phyloP scores from a whole-genome alignment of 2,888 invertebrate genomes.

The Cheilosia scutellata region DNA sequence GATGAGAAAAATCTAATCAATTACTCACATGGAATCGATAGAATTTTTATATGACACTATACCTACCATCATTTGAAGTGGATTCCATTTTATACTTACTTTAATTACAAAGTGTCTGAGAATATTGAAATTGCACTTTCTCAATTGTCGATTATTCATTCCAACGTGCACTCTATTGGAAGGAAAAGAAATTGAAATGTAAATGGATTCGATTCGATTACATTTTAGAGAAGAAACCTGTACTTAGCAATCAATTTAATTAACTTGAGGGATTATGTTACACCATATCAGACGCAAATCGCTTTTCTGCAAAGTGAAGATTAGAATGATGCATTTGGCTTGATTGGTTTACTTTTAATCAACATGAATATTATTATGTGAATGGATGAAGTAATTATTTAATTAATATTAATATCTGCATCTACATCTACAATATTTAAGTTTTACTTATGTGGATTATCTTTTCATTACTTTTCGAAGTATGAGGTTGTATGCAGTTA shows the following conservation, averaged over 20 bases:
- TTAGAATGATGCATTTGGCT: background rate
- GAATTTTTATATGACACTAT: background rate
- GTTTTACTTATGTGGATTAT: too few relatives aligned
- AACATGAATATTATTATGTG: background rate
- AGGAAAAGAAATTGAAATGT: background rate
- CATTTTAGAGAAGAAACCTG: conserved; percentile 1
- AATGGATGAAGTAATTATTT: too few relatives aligned
- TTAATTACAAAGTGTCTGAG: conserved; percentile 2
- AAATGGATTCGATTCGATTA: conserved; percentile 11
- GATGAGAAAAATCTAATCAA: background rate
- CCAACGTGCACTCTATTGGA: background rate
- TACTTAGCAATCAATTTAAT: conserved; percentile 9
- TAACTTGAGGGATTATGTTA: background rate
- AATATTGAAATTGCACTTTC: background rate
- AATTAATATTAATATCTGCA: too few relatives aligned
- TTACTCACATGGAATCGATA: background rate
- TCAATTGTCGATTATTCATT: background rate
- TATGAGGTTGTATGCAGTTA: too few relatives aligned
- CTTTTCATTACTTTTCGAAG: too few relatives aligned
- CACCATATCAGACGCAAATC: background rate
- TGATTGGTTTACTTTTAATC: conserved; percentile 1
- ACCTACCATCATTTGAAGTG: background rate
- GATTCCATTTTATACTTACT: background rate
- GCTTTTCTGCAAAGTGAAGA: background rate
- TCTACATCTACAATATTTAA: too few relatives aligned